Evolutionary conservation across 2,888 invertebrate genomes (phyloP).

Genomic region (Emmelina monodactyla): DNA sequence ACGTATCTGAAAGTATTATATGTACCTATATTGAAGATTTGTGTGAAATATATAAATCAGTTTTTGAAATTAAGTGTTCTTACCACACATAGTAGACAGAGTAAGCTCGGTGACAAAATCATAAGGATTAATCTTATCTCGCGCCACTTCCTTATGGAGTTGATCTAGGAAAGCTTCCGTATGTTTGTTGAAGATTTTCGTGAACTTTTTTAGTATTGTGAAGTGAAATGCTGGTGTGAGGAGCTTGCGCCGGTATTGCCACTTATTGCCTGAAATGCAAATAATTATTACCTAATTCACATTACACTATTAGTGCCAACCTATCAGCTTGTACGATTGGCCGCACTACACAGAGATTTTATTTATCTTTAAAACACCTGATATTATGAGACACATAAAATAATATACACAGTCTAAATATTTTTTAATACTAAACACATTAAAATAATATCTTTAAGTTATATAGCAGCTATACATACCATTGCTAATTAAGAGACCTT

Average conservation of each 20-base stretch:
- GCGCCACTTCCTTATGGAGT: constrained; percentile 19
- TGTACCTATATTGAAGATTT: too few relatives aligned
- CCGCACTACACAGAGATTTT: too few relatives aligned
- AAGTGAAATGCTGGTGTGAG: constrained; percentile 44
- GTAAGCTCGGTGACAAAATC: constrained; percentile 37
- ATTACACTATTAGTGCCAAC: too few relatives aligned
- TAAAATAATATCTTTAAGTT: too few relatives aligned
- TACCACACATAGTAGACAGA: constrained; percentile 17
- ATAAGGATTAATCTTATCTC: constrained; percentile 33
- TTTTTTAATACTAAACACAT: too few relatives aligned
- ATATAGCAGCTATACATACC: too few relatives aligned
- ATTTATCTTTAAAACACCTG: too few relatives aligned
- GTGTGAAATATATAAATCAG: too few relatives aligned
- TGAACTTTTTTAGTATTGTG: constrained; percentile 31
- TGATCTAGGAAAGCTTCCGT: constrained; percentile 22
- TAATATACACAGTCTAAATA: too few relatives aligned
- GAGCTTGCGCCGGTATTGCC: constrained; percentile 34
- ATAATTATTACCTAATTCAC: too few relatives aligned
- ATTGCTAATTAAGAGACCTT: constrained; percentile 24
- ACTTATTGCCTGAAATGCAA: constrained; percentile 33
- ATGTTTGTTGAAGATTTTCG: constrained; percentile 27
- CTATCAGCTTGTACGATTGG: too few relatives aligned
- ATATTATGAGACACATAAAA: too few relatives aligned
- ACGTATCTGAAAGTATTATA: constrained; percentile 27
- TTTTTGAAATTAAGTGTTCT: constrained; percentile 1